These are phyloP conservation scores for Pristionchus pacificus DNA, from an alignment of 1,140 invertebrate genomes.

Conservation along the genomic window DNA sequence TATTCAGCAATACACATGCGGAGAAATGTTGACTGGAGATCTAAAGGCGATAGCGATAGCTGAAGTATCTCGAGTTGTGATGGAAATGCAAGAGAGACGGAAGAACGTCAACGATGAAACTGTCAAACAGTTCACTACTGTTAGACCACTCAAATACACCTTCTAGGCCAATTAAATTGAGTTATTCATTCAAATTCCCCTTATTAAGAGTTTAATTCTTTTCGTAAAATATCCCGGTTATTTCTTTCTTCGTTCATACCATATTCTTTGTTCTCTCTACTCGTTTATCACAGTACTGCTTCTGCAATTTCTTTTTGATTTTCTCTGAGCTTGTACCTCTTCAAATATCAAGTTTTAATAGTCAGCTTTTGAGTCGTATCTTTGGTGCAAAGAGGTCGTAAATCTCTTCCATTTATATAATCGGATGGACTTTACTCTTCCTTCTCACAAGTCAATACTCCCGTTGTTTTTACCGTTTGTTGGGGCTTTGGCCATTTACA, in stretches of 20 bases:
- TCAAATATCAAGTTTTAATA: background rate
- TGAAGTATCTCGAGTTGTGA: conserved; percentile 71
- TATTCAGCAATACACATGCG: conserved; percentile 78
- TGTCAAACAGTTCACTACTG: conserved; percentile 77
- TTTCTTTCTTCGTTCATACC: background rate
- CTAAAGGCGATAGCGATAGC: conserved; percentile 86
- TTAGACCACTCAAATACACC: conserved; percentile 70
- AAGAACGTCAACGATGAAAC: conserved; percentile 79
- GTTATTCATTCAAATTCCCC: background rate
- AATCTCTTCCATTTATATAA: no score
- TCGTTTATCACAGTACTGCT: background rate
- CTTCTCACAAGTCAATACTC: background rate
- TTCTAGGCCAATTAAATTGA: no score
- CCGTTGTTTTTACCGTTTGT: background rate
- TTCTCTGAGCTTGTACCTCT: background rate
- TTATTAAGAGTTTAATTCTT: background rate
- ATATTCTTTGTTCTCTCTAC: background rate
- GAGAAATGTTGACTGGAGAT: conserved; percentile 84
- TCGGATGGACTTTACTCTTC: background rate
- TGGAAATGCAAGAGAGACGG: conserved; percentile 75
- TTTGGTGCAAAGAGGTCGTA: background rate
- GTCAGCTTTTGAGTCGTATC: background rate
- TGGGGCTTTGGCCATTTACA: background rate
- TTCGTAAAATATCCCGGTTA: background rate
- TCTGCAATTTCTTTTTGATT: background rate